Conservation (phyloP, 2,113 vertebrate genomes). For the Corvus cornix region DNA sequence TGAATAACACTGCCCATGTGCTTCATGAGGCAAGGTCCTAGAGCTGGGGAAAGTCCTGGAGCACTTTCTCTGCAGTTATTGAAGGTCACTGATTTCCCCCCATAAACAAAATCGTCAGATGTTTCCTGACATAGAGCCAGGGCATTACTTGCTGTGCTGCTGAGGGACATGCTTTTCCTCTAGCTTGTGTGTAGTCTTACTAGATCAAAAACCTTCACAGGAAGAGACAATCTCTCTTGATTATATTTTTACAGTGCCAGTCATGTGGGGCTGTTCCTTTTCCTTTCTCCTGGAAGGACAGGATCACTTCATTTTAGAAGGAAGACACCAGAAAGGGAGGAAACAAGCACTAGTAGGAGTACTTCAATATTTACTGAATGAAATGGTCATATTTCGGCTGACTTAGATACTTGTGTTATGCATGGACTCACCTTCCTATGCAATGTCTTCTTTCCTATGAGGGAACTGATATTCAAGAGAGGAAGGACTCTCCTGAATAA, state of each 20-base stretch:
- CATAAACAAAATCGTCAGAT: neutral
- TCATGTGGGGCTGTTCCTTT: neutral
- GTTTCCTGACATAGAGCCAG: neutral
- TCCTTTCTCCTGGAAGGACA: neutral
- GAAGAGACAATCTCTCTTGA: neutral
- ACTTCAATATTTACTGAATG: neutral
- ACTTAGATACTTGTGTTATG: neutral
- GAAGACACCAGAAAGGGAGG: neutral
- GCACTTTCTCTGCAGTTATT: neutral
- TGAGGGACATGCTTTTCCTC: neutral
- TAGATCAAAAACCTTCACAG: neutral
- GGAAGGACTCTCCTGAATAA: neutral
- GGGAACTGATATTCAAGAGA: neutral
- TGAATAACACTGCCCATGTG: neutral
- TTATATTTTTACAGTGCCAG: neutral
- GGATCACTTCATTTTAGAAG: neutral
- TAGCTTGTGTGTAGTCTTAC: neutral
- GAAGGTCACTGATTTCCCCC: neutral
- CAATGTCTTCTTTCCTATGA: neutral
- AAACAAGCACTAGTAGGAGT: neutral
- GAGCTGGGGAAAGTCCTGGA: neutral
- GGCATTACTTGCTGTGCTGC: neutral
- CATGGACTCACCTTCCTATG: neutral
- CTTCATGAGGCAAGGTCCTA: neutral
- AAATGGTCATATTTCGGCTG: neutral